Base-by-base conservation (phyloP, 2,888 invertebrate species). In the Agonopterix arenella region DNA sequence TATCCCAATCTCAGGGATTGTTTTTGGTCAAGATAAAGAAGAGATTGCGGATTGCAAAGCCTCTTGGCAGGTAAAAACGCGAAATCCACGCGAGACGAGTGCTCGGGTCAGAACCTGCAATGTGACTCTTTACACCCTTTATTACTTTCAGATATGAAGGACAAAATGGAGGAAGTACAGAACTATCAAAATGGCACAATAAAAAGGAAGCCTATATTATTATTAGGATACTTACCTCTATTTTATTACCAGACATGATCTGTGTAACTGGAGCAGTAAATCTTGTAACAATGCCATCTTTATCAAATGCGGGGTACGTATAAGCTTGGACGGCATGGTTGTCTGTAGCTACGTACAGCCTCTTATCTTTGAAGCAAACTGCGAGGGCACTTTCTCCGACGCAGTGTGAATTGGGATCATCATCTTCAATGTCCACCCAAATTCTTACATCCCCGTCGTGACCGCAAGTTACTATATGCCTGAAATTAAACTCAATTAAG, bases 371-470 rank as follows among this genome's bases (percentile, higher is more conserved):
- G 61, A 93, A 93, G 52, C 93, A 92, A 45, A 97, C 91, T 53
- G 95, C 92, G 53, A 93, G 89, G 1, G 95, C 94, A 82, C 92
- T 94, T 76, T 97, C 97, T 1, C 97, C 97, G 51, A 97, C 92
- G 70, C 95, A 95, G 62, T 93, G 94, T 8, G 96, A 95, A 10
- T 92, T 90, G 0, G 97, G 96, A 80, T 97, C 96, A 76, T 97
- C 97, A 72, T 96, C 96, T 70, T 96, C 94, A 56, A 96, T 92
- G 58, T 93, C 93, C 40, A 93, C 85, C 97, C 97, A 98, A 55
- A 96, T 93, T 63, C 98, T 90, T 16, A 98, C 93, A 79, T 98
- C 98, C 18, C 98, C 97, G 84, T 98, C 98, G 38, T 93, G 92
- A 18, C 98, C 98, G 81, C 97, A 96, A 2, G 98, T 98, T 54